Conservation (phyloP, 2,797 vertebrate genomes). For the Lagocephalus sceleratus region DNA sequence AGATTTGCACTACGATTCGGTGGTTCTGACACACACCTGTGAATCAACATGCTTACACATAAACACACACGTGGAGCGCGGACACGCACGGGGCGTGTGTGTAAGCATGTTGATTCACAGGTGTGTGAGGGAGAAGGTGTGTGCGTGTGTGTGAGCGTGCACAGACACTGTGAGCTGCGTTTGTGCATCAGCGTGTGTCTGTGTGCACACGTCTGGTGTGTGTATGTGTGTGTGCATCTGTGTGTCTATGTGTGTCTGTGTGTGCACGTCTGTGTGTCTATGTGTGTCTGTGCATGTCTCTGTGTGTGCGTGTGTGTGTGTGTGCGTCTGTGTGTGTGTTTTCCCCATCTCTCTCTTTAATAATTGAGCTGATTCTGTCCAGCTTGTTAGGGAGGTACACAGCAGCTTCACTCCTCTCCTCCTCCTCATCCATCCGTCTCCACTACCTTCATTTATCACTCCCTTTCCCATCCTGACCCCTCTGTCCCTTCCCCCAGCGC, state of each 20-base stretch:
- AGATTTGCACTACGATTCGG: constrained; percentile 62
- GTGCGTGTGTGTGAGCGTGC: constrained; percentile 26
- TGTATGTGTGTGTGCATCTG: constrained; percentile 21
- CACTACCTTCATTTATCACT: constrained; percentile 62
- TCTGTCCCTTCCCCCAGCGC: constrained; percentile 44
- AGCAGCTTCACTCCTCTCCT: constrained; percentile 65
- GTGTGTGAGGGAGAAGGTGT: constrained; percentile 16
- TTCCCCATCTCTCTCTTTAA: constrained; percentile 77
- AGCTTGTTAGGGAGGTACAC: constrained; percentile 79
- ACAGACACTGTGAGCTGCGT: constrained; percentile 51
- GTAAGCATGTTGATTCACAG: constrained; percentile 40
- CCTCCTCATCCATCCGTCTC: constrained; percentile 49
- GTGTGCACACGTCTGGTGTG: too few relatives aligned
- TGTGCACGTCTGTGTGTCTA: constrained; percentile 8
- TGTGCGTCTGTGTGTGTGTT: constrained; percentile 46
- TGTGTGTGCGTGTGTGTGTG: constrained; percentile 21
- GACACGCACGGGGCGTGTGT: constrained; percentile 27
- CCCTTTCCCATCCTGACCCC: constrained; percentile 51
- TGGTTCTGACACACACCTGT: constrained; percentile 56
- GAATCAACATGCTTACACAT: constrained; percentile 18
- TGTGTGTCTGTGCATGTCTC: constrained; percentile 6
- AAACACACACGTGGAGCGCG: constrained; percentile 6
- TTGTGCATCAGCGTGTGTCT: constrained; percentile 17
- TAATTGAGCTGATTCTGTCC: constrained; percentile 82
- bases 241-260: too few relatives aligned